Base-by-base conservation (phyloP, 53 echinoderm and acorn worm species). In the Hippasteria phrygiana region DNA sequence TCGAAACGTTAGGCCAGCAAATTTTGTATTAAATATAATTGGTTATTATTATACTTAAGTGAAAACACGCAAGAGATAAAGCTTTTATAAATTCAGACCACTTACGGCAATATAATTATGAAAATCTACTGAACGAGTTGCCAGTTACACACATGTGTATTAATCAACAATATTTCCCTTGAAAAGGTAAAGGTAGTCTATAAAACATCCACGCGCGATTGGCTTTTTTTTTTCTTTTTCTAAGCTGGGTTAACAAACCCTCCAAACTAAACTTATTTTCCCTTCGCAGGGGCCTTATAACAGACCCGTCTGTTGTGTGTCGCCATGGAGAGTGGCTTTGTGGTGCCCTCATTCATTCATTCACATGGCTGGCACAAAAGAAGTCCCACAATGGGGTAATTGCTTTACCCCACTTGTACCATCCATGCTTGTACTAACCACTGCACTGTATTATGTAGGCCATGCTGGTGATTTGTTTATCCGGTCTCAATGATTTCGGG, bases 301-400 rank as follows among this genome's bases (percentile, higher is more conserved):
- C 35, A 38, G 43, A 28, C 31, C 82, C 42, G 12, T 82, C 65
- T 66, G 65, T 82, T 82, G 82, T 82, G 27, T 43, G 82, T 82
- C n/a, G 32, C 82, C 82, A 82, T 82, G 82, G 65, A 43, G 66
- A 45, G 29, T 27, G 65, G 45, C 65, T 40, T 82, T 82, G 54
- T 62, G 34, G 24, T 59, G 39, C 48, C 51, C 32, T 53, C 34
- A 54, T 59, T 59, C 59, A 59, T 59, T 59, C 59, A 59, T 59
- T 26, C 1, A 18, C 17, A n/a, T 22, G 16, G 8, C n/a, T 14
- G 22, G 59, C 20, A 59, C 59, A 59, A 59, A 22, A 24, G 59
- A 26, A 18, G 59, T 20, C 51, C 2, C 51, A 51, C 51, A 51
- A 51, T 17, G 51, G 51, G 16, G 51, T 26, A 24, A 3, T 59